Evolutionary conservation across 1,140 invertebrate species (phyloP).

Genomic region (Akabosia matsudoensis): DNA sequence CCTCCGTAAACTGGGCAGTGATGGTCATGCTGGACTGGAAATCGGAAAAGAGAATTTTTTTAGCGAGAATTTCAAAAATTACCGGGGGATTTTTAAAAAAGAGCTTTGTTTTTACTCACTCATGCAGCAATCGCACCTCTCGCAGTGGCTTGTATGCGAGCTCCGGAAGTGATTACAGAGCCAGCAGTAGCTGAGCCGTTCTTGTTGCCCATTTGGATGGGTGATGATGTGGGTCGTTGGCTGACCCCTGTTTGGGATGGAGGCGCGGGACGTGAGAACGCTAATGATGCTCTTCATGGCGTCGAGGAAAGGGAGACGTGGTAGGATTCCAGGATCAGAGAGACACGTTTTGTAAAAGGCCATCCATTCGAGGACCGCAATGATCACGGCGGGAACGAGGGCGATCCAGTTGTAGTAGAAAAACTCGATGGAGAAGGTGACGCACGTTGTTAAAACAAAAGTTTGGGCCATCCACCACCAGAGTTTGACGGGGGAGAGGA

Average conservation of each 20-base stretch:
- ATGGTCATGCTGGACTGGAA: conserved; percentile 36
- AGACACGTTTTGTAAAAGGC: conserved; percentile 6
- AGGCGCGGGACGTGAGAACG: not conserved
- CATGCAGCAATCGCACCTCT: conserved; percentile 13
- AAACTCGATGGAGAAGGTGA: not conserved
- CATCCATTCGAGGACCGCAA: not conserved
- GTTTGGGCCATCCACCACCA: conserved; percentile 41
- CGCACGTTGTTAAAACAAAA: conserved; percentile 1
- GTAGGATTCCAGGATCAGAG: not conserved
- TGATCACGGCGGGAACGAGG: not conserved
- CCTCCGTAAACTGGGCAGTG: conserved; percentile 41
- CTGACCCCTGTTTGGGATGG: not conserved
- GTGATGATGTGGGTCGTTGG: not conserved
- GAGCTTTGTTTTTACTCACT: conserved; percentile 3
- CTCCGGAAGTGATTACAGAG: not conserved
- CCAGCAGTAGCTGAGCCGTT: not conserved
- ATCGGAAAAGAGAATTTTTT: too few species aligned
- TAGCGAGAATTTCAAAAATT: too few species aligned
- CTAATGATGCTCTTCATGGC: not conserved
- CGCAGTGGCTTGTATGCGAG: not conserved
- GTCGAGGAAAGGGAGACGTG: not conserved
- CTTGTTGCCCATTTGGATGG: not conserved
- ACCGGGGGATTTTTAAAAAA: too few species aligned
- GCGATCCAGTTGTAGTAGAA: not conserved
- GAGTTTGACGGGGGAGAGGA: conserved; percentile 29